These are phyloP conservation scores for Drosophila histrio DNA, from an alignment of 2,888 invertebrate species.

Conservation along the genomic window DNA sequence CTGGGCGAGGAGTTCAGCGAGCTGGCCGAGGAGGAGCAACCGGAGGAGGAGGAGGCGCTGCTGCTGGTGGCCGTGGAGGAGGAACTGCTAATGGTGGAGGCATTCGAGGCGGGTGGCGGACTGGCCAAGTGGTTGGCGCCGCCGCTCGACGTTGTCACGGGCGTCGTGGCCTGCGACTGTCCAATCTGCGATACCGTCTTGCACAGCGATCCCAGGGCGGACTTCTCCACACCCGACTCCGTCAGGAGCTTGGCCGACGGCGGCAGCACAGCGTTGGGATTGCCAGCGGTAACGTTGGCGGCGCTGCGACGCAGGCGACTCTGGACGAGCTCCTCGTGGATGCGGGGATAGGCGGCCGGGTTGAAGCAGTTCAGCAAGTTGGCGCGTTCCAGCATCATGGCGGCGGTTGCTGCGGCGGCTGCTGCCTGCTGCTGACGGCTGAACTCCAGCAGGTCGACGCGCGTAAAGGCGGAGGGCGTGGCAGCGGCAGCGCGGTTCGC, in stretches of 20 bases:
- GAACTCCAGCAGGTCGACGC: constrained; percentile 83
- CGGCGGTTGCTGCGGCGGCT: constrained; percentile 82
- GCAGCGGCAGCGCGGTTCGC: constrained; percentile 66
- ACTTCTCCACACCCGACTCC: constrained; percentile 82
- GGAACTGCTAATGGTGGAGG: constrained; percentile 65
- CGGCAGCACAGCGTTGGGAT: constrained; percentile 63
- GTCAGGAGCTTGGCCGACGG: constrained; percentile 53
- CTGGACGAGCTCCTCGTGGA: constrained; percentile 84
- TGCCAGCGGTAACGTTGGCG: constrained; percentile 27
- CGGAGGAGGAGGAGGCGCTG: constrained; percentile 52
- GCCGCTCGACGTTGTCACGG: constrained; percentile 28
- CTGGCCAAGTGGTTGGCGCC: constrained; percentile 62
- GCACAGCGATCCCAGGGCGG: constrained; percentile 88
- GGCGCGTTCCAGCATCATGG: constrained; percentile 83
- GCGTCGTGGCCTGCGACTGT: constrained; percentile 69
- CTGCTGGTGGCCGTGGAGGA: constrained; percentile 62
- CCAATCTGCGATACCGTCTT: constrained; percentile 90
- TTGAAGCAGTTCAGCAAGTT: constrained; percentile 84
- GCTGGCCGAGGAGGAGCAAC: constrained; percentile 68
- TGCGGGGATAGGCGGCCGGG: constrained; percentile 83
- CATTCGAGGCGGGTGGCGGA: constrained; percentile 69
- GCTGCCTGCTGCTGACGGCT: constrained; percentile 83
- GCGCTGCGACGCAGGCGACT: constrained; percentile 79
- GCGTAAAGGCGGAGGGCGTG: constrained; percentile 83
- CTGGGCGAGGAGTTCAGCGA: constrained; percentile 77